A percentile compares a stretch with the other conserved stretches of the same genome.
Conservation (phyloP, 2,113 vertebrate species). For the Phylloscopus trochilus region DNA sequence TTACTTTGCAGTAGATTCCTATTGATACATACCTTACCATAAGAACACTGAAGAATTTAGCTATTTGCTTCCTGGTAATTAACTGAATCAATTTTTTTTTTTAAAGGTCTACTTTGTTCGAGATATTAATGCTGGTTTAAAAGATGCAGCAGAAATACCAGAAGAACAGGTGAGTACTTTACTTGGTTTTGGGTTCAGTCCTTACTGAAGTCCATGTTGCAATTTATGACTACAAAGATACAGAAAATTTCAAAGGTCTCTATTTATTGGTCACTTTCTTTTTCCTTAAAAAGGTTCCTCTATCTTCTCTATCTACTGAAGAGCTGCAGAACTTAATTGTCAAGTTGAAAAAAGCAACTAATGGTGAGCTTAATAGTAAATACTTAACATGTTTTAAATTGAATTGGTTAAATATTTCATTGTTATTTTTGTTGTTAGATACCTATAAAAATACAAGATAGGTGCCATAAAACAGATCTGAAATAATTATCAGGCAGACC, state of each 20-base stretch:
- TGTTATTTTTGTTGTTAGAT: neutral
- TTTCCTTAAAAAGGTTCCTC: slow-evolving; percentile 71
- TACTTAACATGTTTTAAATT: neutral
- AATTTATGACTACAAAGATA: neutral
- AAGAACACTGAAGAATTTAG: neutral
- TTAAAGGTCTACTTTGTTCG: slow-evolving; percentile 86
- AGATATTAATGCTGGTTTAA: slow-evolving; percentile 86
- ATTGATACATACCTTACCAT: neutral
- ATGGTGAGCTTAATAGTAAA: slow-evolving; percentile 70
- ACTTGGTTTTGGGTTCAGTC: neutral
- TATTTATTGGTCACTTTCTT: neutral
- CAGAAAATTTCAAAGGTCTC: neutral
- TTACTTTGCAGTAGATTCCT: neutral
- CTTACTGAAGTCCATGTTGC: neutral
- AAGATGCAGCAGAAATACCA: slow-evolving; percentile 59
- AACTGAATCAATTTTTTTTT: slow-evolving; percentile 29
- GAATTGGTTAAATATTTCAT: neutral
- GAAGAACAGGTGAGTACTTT: slow-evolving; percentile 72
- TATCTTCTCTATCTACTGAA: slow-evolving; percentile 78
- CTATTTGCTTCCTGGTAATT: slow-evolving; percentile 76
- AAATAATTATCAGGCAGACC: neutral
- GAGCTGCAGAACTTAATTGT: slow-evolving; percentile 79
- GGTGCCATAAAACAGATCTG: neutral
- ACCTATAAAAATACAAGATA: neutral
- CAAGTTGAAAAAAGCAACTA: slow-evolving; percentile 78